Conservation (phyloP, 2,888 invertebrate genomes). For the Caenorhabditis sp. region DNA sequence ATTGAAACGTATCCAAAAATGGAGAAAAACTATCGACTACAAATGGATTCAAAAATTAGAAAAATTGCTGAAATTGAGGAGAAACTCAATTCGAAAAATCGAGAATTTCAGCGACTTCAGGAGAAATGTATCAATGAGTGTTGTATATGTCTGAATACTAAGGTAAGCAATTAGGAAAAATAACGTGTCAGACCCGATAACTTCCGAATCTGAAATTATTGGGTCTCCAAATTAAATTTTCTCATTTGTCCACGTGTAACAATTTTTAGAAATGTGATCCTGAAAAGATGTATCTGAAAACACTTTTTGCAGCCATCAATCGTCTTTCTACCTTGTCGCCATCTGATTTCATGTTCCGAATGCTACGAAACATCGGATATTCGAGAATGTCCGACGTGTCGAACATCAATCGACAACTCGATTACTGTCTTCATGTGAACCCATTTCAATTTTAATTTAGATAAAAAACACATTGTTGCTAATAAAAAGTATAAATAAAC, state of each 20-base stretch:
- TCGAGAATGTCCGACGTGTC: slow-evolving; percentile 48
- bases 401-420: slow-evolving; percentile 36
- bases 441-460: background rate
- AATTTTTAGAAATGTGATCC: too few relatives aligned
- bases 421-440: slow-evolving; percentile 40
- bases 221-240: too few relatives aligned
- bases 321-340: slow-evolving; percentile 51
- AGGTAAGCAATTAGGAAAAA: slow-evolving; percentile 11
- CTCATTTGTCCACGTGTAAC: background rate
- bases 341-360: slow-evolving; percentile 44
- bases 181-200: background rate
- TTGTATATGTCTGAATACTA: slow-evolving; percentile 47
- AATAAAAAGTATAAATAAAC: slow-evolving; percentile 2
- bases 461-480: background rate
- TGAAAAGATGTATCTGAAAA: too few relatives aligned
- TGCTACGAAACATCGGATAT: slow-evolving; percentile 41
- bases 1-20: slow-evolving; percentile 30
- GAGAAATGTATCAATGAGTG: slow-evolving; percentile 46
- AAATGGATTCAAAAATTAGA: background rate
- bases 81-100: slow-evolving; percentile 22
- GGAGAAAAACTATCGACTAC: slow-evolving; percentile 11
- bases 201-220: background rate
- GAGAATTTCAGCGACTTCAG: slow-evolving; percentile 38
- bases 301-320: slow-evolving; percentile 37
- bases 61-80: slow-evolving; percentile 25